Base-by-base conservation (phyloP, 2,797 vertebrate genomes). In the Neosilurus hyrtlii region DNA sequence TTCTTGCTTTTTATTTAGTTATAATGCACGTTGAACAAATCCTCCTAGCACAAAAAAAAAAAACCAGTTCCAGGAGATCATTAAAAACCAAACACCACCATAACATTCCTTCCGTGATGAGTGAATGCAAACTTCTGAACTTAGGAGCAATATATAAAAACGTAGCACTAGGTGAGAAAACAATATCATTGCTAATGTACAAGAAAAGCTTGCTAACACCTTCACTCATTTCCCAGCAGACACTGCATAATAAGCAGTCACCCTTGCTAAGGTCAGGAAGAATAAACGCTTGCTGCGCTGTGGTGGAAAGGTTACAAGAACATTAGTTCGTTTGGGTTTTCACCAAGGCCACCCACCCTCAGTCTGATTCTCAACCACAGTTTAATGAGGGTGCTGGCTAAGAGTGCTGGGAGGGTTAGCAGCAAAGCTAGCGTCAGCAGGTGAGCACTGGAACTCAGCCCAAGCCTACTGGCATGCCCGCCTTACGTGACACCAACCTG, bases 321-420 rank as follows among this genome's bases (percentile, higher is more conserved):
- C 43, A 37, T 82, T 76, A 9, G 52, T 30, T 71, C n/a, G 22
- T 57, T 85, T 66, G 73, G 80, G 73, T 80, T 80, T 59, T 9
- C 62, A 84, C 73, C 83, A 83, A 84, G 85, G 83, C 81, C 85
- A 84, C 83, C 86, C 83, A 86, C 43, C 61, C 76, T 62, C 71
- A 56, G 30, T 71, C 59, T 62, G 72, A 57, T 54, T 57, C 78
- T 22, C 51, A 24, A 80, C 63, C 79, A 76, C 73, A 74, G 79
- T 77, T 65, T 81, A 59, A 82, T 37, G 57, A 68, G 43, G 35
- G 18, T 56, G 65, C 56, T 76, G 79, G 79, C 83, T 66, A n/a
- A 68, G 71, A 56, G 9, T 61, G 70, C 52, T 80, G 80, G 16
- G n/a, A 57, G 54, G 65, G 57, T 57, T 80, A 30, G 30, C 24